phyloP scores from a whole-genome alignment of 2,797 vertebrate genomes.

The Chrysocyon brachyurus region DNA sequence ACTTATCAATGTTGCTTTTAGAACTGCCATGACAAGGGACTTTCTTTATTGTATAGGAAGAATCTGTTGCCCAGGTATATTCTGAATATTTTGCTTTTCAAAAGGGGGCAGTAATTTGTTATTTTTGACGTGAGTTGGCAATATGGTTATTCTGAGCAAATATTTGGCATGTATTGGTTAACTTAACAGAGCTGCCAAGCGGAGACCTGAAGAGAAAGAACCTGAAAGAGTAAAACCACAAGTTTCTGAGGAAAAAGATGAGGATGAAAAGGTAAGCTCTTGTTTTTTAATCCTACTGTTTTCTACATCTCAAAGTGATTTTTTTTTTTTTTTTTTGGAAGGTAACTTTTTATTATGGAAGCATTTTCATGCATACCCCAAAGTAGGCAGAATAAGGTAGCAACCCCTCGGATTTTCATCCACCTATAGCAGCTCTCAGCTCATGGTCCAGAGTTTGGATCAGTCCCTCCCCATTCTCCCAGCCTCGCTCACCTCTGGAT shows the following conservation, averaged over 20 bases:
- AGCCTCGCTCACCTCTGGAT: background rate
- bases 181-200: slow-evolving; percentile 61
- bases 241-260: slow-evolving; percentile 62
- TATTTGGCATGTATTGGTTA: background rate
- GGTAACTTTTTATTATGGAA: background rate
- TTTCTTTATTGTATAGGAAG: background rate
- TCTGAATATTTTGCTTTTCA: background rate
- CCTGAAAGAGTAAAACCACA: slow-evolving; percentile 14
- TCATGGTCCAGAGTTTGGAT: background rate
- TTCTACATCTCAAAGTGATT: background rate
- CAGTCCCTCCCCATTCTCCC: background rate
- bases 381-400: background rate
- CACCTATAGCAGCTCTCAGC: background rate
- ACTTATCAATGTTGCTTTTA: background rate
- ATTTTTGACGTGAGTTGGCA: background rate
- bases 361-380: background rate
- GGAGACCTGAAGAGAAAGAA: slow-evolving; percentile 73
- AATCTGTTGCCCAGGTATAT: background rate
- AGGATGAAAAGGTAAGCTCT: slow-evolving; percentile 70
- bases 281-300: background rate
- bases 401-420: background rate
- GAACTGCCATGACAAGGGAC: background rate
- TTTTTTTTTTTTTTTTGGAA: background rate
- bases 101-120: background rate
- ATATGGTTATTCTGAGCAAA: background rate